A percentile compares a stretch with the other conserved stretches of the same genome.
Evolutionary conservation across 2,113 vertebrate genomes (phyloP).

Genomic region (Salvelinus namaycush): DNA sequence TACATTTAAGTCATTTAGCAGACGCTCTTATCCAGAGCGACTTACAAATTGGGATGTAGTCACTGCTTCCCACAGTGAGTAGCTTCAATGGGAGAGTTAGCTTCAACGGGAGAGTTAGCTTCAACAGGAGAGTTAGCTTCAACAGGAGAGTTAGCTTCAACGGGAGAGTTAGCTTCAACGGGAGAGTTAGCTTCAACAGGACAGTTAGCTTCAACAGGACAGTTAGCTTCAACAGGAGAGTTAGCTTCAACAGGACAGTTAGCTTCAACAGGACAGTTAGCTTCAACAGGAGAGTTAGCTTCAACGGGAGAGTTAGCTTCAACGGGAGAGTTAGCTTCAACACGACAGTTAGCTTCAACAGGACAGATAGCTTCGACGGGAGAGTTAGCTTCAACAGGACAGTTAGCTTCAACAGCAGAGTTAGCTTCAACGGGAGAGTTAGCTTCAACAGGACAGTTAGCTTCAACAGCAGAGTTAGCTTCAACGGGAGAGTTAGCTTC

Average conservation of each 20-base stretch:
- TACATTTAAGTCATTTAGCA: too few relatives aligned
- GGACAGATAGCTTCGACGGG: conserved; percentile 52
- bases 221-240: conserved; percentile 43
- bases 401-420: conserved; percentile 54
- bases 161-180: conserved; percentile 52
- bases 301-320: conserved; percentile 44
- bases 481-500: conserved; percentile 51
- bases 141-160: conserved; percentile 20
- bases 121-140: conserved; percentile 50
- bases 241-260: conserved; percentile 44
- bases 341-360: conserved; percentile 46
- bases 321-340: conserved; percentile 45
- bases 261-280: conserved; percentile 45
- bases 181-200: conserved; percentile 42
- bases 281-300: conserved; percentile 46
- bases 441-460: conserved; percentile 40
- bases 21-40: too few relatives aligned
- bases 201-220: conserved; percentile 48
- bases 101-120: conserved; percentile 45
- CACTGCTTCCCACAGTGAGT: conserved; percentile 43
- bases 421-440: conserved; percentile 20
- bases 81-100: conserved; percentile 52
- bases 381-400: conserved; percentile 51
- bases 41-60: too few relatives aligned
- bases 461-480: conserved; percentile 36